Conservation (phyloP, 2,113 vertebrate genomes). For the Motacilla tschutschensis region DNA sequence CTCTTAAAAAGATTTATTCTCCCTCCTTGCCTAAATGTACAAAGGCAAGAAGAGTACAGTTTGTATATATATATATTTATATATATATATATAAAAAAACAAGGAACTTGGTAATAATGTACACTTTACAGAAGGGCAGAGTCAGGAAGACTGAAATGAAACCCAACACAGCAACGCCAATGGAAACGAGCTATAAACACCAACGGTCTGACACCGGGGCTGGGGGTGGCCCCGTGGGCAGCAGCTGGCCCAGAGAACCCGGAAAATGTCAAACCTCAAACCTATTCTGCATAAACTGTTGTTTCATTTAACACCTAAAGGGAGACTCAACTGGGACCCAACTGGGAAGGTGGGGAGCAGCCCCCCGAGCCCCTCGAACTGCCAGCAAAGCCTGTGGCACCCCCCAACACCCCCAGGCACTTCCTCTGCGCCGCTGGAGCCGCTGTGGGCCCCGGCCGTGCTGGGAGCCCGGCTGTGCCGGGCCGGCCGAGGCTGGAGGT, state of each 20-base stretch:
- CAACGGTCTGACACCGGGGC: constrained; percentile 69
- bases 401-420: background rate
- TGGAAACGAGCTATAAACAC: constrained; percentile 86
- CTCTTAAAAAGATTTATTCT: constrained; percentile 99
- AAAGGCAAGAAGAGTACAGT: constrained; percentile 93
- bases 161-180: constrained; percentile 83
- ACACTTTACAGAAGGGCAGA: constrained; percentile 91
- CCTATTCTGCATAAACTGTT: constrained; percentile 32
- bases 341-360: background rate
- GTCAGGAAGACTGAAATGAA: constrained; percentile 83
- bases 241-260: constrained; percentile 15
- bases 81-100: constrained; percentile 83
- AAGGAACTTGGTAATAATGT: constrained; percentile 91
- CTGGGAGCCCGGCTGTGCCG: background rate
- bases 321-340: background rate
- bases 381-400: background rate
- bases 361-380: rapidly evolving
- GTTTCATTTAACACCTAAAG: constrained; percentile 19
- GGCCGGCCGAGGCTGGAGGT: background rate
- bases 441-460: rapidly evolving
- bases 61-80: constrained; percentile 79
- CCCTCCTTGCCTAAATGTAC: constrained; percentile 92
- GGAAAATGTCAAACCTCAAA: constrained; percentile 46
- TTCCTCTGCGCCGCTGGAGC: background rate
- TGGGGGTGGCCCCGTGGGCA: background rate